A percentile compares a stretch with the other conserved stretches of the same genome.
Conservation (phyloP, 2,113 vertebrate genomes). For the Cebus imitator region DNA sequence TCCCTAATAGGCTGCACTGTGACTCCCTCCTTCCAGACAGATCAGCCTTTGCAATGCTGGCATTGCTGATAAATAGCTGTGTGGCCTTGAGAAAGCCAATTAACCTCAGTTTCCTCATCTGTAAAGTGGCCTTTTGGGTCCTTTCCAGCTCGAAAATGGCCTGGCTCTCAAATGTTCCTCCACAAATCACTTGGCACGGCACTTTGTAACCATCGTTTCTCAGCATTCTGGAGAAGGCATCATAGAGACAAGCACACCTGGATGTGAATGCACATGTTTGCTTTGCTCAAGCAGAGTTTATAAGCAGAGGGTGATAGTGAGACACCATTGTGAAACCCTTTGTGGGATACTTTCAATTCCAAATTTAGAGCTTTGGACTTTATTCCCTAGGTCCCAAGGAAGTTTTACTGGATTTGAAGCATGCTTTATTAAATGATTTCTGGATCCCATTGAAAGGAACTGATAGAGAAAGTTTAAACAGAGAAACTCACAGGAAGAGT, state of each 20-base stretch:
- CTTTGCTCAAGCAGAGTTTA: accelerated
- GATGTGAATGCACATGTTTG: neutral
- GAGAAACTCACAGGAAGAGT: neutral
- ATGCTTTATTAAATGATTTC: neutral
- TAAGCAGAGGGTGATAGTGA: no score
- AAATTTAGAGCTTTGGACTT: neutral
- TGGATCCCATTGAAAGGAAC: neutral
- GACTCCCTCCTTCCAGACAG: neutral
- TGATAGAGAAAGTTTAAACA: neutral
- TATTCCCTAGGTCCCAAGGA: neutral
- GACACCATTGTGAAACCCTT: accelerated
- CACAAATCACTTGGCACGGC: neutral
- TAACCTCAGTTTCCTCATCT: constrained; percentile 70
- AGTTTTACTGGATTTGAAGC: neutral
- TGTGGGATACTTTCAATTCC: neutral
- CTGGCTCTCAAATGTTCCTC: neutral
- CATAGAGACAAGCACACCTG: accelerated
- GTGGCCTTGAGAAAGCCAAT: constrained; percentile 17
- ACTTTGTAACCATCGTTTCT: neutral
- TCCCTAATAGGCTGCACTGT: constrained; percentile 17
- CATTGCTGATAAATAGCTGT: neutral
- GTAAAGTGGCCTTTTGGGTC: constrained; percentile 59
- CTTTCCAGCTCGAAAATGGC: constrained; percentile 51
- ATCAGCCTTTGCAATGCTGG: neutral
- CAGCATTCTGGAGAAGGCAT: neutral